phyloP scores from a whole-genome alignment of 2,888 invertebrate species.

The Trichopoda pennipes region DNA sequence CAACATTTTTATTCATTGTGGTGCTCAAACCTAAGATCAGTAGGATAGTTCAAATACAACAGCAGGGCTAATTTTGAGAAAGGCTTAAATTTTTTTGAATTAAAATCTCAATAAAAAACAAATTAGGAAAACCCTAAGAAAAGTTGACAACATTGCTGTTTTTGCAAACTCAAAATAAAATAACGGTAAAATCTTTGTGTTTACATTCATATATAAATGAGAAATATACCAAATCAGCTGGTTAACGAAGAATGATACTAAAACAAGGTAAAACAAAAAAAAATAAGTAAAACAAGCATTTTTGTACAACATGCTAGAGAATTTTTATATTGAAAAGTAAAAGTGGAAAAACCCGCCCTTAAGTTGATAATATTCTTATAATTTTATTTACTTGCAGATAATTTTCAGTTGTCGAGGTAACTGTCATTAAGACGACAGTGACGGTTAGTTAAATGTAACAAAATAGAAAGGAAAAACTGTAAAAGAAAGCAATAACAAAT shows the following conservation, averaged over 20 bases:
- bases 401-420: constrained; percentile 56
- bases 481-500: constrained; percentile 29
- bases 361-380: neutral
- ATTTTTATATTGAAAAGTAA: neutral
- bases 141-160: too few relatives aligned
- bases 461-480: constrained; percentile 34
- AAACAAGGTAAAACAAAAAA: neutral
- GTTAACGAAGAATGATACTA: constrained; percentile 3
- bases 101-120: too few relatives aligned
- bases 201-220: neutral
- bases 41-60: too few relatives aligned
- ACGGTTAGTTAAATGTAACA: constrained; percentile 37
- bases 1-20: too few relatives aligned
- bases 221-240: constrained; percentile 8
- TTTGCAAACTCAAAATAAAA: neutral
- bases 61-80: too few relatives aligned
- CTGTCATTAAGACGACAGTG: constrained; percentile 55
- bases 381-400: constrained; percentile 43
- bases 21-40: too few relatives aligned
- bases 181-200: neutral
- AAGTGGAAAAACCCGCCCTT: constrained; percentile 8
- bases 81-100: too few relatives aligned
- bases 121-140: too few relatives aligned
- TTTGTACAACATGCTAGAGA: neutral
- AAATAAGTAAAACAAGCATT: constrained; percentile 4